These are phyloP conservation scores for Drosophila nasuta DNA, from an alignment of 1,140 invertebrate genomes.

Conservation along the genomic window DNA sequence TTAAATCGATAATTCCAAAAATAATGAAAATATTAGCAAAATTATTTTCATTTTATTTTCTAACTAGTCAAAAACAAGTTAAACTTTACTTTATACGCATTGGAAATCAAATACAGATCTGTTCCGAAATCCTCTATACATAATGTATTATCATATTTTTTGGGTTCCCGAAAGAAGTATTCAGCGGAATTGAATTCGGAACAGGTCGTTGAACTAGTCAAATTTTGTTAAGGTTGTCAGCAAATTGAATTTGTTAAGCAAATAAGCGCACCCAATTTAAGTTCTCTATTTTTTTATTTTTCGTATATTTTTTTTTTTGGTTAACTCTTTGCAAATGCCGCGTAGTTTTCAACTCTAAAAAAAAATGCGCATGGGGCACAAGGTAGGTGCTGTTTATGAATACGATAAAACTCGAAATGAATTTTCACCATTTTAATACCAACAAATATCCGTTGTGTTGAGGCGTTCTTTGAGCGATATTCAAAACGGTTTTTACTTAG, in stretches of 20 bases:
- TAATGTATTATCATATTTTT: background rate
- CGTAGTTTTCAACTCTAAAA: conserved; percentile 77
- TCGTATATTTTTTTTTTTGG: conserved; percentile 43
- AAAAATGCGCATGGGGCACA: conserved; percentile 75
- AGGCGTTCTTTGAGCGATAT: conserved; percentile 7
- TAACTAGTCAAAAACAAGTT: conserved; percentile 52
- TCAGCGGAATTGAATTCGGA: background rate
- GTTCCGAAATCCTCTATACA: background rate
- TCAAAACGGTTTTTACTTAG: conserved; percentile 46
- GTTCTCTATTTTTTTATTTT: conserved; percentile 30
- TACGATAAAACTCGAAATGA: conserved; percentile 14
- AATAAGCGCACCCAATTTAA: conserved; percentile 17
- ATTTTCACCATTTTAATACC: conserved; percentile 16
- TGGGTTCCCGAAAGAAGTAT: background rate
- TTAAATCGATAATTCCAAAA: conserved; percentile 55
- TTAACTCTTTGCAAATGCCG: conserved; percentile 54
- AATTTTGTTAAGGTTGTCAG: conserved; percentile 71
- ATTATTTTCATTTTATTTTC: conserved; percentile 67
- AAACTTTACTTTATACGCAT: conserved; percentile 59
- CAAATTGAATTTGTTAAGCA: conserved; percentile 60
- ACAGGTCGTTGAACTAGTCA: conserved; percentile 49
- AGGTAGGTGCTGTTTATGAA: conserved; percentile 76
- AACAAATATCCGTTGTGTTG: conserved; percentile 3
- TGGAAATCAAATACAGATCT: conserved; percentile 54
- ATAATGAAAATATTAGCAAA: conserved; percentile 55